Conservation (phyloP, 2,113 vertebrate genomes). For the Rynchops niger region DNA sequence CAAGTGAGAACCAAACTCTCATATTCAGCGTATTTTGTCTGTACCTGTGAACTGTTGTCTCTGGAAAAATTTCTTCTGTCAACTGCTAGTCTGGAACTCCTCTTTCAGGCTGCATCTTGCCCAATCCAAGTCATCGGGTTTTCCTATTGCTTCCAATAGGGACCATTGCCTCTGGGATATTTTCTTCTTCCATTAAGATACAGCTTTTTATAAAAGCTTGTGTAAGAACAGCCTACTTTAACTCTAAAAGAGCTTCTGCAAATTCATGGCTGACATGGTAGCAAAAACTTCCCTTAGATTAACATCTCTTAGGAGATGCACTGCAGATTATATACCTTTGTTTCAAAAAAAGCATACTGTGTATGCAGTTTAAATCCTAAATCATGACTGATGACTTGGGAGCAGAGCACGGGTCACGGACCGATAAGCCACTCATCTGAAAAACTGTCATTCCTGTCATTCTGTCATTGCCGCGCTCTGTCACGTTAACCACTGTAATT, state of each 20-base stretch:
- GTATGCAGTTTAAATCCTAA: background rate
- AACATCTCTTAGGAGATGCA: background rate
- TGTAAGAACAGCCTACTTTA: background rate
- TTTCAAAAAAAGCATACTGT: background rate
- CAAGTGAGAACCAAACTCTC: background rate
- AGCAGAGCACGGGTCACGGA: background rate
- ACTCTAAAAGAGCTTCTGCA: background rate
- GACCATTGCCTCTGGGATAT: background rate
- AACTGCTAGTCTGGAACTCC: background rate
- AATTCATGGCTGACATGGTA: background rate
- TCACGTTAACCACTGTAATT: background rate
- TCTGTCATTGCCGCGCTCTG: background rate
- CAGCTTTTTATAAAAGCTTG: background rate
- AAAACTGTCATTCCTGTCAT: background rate
- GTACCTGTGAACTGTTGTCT: background rate
- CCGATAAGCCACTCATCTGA: background rate
- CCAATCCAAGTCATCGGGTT: rapidly evolving
- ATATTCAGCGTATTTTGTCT: background rate
- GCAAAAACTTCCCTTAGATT: background rate
- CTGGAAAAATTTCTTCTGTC: background rate
- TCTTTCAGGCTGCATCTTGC: background rate
- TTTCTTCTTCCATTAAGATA: background rate
- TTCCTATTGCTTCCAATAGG: background rate
- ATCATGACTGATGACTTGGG: background rate
- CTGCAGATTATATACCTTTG: background rate